Percentiles rank a stretch among this genome's conserved stretches.
phyloP scores from a whole-genome alignment of 2,797 vertebrate genomes.

The Clarias platycephalus region DNA sequence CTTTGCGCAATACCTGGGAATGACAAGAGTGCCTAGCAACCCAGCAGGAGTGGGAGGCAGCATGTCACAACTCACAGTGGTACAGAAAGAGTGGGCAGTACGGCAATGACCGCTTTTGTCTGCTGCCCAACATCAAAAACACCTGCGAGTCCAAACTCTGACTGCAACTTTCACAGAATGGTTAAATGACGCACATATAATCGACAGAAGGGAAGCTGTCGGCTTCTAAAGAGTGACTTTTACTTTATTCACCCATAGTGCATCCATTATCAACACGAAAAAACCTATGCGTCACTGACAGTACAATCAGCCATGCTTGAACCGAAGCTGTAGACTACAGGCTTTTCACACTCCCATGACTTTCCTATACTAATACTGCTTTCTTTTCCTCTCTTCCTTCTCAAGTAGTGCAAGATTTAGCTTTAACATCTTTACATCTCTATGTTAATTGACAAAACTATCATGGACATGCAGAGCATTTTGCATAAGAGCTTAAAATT shows the following conservation, averaged over 20 bases:
- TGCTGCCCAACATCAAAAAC: constrained; percentile 39
- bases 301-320: background rate
- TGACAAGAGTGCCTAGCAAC: constrained; percentile 55
- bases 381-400: constrained; percentile 1
- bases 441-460: constrained; percentile 60
- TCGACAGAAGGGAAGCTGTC: constrained; percentile 5
- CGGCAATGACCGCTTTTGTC: constrained; percentile 41
- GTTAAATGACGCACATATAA: constrained; percentile 11
- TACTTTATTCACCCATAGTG: background rate
- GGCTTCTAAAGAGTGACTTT: background rate
- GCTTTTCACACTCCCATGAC: constrained; percentile 20
- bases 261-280: constrained; percentile 5
- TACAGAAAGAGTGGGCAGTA: constrained; percentile 46
- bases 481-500: constrained; percentile 77
- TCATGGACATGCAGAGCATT: constrained; percentile 75
- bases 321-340: background rate
- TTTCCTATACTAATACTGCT: background rate
- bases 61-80: constrained; percentile 46
- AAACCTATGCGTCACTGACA: background rate
- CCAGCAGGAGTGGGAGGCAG: constrained; percentile 53
- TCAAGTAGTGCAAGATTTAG: constrained; percentile 28
- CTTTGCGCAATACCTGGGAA: constrained; percentile 45
- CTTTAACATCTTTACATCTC: constrained; percentile 40
- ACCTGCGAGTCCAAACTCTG: constrained; percentile 30
- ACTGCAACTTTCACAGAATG: constrained; percentile 16